phyloP scores from a whole-genome alignment of 2,888 invertebrate genomes.

The Pediacus dermestoides region DNA sequence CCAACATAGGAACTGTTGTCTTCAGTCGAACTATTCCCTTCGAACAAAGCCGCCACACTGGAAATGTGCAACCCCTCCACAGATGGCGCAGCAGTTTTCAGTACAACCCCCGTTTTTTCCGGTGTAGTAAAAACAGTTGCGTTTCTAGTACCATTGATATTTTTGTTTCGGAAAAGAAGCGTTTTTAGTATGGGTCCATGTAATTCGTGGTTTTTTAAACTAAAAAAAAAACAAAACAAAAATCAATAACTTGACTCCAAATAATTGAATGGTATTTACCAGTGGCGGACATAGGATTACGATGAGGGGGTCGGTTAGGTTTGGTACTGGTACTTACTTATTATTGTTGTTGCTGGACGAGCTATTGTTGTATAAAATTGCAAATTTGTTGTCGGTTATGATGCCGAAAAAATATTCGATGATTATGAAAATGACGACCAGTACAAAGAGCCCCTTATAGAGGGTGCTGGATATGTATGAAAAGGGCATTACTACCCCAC shows the following conservation, averaged over 20 bases:
- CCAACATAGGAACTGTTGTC: slow-evolving; percentile 19
- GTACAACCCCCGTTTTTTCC: too few relatives aligned
- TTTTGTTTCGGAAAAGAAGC: slow-evolving; percentile 27
- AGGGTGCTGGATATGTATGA: slow-evolving; percentile 44
- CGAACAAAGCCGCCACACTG: slow-evolving; percentile 16
- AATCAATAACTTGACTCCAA: neutral
- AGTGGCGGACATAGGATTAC: slow-evolving; percentile 2
- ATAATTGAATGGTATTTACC: slow-evolving; percentile 7
- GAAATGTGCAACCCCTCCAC: too few relatives aligned
- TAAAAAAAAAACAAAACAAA: neutral
- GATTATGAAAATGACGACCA: slow-evolving; percentile 64
- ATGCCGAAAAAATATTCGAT: slow-evolving; percentile 68
- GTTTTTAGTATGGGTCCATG: slow-evolving; percentile 30
- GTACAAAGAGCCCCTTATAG: slow-evolving; percentile 56
- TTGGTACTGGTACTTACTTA: slow-evolving; percentile 46
- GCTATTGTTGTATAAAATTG: slow-evolving; percentile 49
- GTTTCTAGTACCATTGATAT: slow-evolving; percentile 19
- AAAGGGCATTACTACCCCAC: slow-evolving; percentile 6
- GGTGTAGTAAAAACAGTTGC: too few relatives aligned
- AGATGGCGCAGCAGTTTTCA: too few relatives aligned
- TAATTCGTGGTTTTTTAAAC: neutral
- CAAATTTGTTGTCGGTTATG: slow-evolving; percentile 55
- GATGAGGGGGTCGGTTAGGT: neutral
- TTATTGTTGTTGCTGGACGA: too few relatives aligned
- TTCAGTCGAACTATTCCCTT: slow-evolving; percentile 21